A percentile compares a stretch with the other conserved stretches of the same genome.
phyloP scores from a whole-genome alignment of 2,113 vertebrate species.

The Lycaon pictus region DNA sequence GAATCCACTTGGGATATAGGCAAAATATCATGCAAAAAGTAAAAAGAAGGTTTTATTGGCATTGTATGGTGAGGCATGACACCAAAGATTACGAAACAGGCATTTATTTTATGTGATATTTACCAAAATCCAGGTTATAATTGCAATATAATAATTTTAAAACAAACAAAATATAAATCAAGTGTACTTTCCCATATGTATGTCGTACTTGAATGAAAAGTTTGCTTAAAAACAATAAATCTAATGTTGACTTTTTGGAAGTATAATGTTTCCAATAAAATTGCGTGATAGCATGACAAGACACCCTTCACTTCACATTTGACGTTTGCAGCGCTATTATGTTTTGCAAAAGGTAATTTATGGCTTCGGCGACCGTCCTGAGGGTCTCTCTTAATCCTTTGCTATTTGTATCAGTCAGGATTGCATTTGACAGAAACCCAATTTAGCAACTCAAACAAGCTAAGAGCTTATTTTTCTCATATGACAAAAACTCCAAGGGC shows the following conservation, averaged over 20 bases:
- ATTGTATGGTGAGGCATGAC: not conserved
- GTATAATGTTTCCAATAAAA: not conserved
- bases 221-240: constrained; percentile 1
- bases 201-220: not conserved
- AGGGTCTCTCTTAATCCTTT: constrained; percentile 18
- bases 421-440: constrained; percentile 47
- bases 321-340: not conserved
- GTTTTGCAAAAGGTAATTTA: constrained; percentile 30
- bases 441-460: constrained; percentile 54
- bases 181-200: not conserved
- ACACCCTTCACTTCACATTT: not conserved
- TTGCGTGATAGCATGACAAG: not conserved
- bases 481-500: not conserved
- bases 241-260: constrained; percentile 2
- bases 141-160: not conserved
- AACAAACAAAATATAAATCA: constrained; percentile 30
- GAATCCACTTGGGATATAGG: not conserved
- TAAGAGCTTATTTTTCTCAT: constrained; percentile 32
- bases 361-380: not conserved
- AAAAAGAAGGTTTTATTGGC: not conserved
- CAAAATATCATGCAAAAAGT: not conserved
- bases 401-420: constrained; percentile 48
- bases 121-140: not conserved
- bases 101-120: not conserved
- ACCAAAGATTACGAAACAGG: not conserved